Base-by-base conservation (phyloP, 2,113 vertebrate species). In the Tenebrosternarchus preto region DNA sequence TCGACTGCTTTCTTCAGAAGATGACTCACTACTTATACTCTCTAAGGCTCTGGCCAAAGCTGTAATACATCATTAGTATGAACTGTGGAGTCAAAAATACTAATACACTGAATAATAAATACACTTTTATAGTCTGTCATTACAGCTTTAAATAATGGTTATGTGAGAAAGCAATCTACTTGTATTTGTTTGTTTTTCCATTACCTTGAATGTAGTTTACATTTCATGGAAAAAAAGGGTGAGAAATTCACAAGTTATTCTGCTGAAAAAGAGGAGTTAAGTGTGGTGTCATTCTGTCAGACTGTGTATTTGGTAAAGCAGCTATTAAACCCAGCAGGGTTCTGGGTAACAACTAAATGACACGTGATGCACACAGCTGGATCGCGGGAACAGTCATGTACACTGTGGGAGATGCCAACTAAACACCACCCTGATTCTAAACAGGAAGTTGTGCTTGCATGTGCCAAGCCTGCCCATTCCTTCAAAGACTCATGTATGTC, bases 321-420 rank as follows among this genome's bases (percentile, higher is more conserved):
- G 67, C 72, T 67, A 84, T 87, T 86, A 84, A 39, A 69, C 60
- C 39, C 82, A 79, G 80, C 70, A 43, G 82, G 81, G 59, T 43
- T 66, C 78, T 73, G 68, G 5, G 60, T 69, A 80, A 83, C 73
- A 82, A 25, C 67, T 66, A 63, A 83, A 76, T 79, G 67, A 71
- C 80, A 76, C 73, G 36, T 59, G 76, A 74, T 78, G 59, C 61
- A 77, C 64, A 83, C 75, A 82, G 82, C 82, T 80, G 61, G 80
- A 60, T 43, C 57, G 36, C 33, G 73, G 55, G 55, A 53, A 73
- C 36, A 59, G n/a, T 80, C 55, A 1, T 46, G 12, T 12, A 68
- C 19, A 43, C 11, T 79, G 63, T 55, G 16, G 7, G 29, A 56
- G n/a, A 22, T 19, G 50, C 25, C 3, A 56, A 63, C 61, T 67